Evolutionary conservation across 2,888 invertebrate genomes (phyloP).

Genomic region (Spodoptera exigua): DNA sequence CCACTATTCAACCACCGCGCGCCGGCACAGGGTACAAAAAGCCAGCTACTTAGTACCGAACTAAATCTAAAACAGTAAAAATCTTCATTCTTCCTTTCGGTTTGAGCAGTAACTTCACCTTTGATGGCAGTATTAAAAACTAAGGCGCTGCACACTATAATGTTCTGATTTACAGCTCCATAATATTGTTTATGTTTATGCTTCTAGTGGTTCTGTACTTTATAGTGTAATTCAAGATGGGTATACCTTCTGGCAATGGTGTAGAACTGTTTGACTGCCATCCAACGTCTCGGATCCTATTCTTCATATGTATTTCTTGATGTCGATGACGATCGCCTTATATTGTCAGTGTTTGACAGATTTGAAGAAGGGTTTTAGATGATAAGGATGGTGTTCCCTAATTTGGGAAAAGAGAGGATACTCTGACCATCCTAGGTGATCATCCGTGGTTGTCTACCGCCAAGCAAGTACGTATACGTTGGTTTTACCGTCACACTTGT

Average conservation of each 20-base stretch:
- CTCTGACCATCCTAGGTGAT: no score
- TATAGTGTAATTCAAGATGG: constrained; percentile 30
- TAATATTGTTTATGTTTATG: constrained; percentile 48
- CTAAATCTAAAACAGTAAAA: constrained; percentile 3
- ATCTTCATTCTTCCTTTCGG: constrained; percentile 33
- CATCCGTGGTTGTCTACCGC: no score
- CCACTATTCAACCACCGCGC: neutral
- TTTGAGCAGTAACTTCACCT: constrained; percentile 45
- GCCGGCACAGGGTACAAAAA: neutral
- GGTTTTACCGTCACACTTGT: no score
- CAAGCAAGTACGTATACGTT: no score
- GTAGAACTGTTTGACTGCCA: neutral
- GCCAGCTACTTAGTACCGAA: neutral
- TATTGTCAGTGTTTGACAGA: no score
- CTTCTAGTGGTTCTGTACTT: constrained; percentile 31
- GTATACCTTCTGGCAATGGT: neutral
- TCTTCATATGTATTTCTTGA: no score
- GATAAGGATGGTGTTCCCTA: no score
- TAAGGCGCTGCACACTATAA: constrained; percentile 42
- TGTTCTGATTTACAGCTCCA: constrained; percentile 46
- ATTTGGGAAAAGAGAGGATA: no score
- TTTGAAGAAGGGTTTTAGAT: no score
- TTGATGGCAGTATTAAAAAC: constrained; percentile 51
- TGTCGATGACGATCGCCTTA: no score
- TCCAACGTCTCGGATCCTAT: no score